A percentile compares a stretch with the other conserved stretches of the same genome.
Evolutionary conservation across 2,113 vertebrate species (phyloP).

Genomic region (Protobothrops flavoviridis): DNA sequence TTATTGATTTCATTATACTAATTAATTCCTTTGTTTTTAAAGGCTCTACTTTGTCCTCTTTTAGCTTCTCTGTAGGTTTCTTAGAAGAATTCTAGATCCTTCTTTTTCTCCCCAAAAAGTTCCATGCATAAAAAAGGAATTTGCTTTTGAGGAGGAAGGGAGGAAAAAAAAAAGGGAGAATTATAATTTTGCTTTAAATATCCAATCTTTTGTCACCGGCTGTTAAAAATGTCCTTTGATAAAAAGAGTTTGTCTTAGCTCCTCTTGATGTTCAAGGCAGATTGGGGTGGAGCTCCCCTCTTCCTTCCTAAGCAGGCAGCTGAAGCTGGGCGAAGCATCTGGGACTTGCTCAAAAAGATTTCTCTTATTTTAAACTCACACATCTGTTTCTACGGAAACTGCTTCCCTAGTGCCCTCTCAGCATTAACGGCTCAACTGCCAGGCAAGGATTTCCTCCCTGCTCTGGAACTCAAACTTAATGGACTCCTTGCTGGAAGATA

Average conservation of each 20-base stretch:
- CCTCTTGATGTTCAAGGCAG: neutral
- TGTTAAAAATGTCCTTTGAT: neutral
- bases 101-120: neutral
- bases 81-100: neutral
- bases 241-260: neutral
- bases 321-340: neutral
- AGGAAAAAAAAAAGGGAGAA: too few relatives aligned
- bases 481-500: neutral
- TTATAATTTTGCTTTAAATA: neutral
- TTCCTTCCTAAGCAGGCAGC: neutral
- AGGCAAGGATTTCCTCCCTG: neutral
- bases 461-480: conserved; percentile 7
- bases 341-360: neutral
- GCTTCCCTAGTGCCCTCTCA: neutral
- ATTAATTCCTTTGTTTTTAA: neutral
- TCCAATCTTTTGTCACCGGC: too few relatives aligned
- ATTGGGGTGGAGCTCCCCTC: neutral
- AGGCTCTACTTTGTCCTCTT: neutral
- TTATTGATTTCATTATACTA: neutral
- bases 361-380: neutral
- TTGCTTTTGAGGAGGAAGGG: neutral
- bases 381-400: conserved; percentile 63
- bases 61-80: neutral
- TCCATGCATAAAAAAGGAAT: neutral
- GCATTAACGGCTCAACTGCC: conserved; percentile 39